Base-by-base conservation (phyloP, 1,140 invertebrate genomes). In the Meloidogyne floridensis region DNA sequence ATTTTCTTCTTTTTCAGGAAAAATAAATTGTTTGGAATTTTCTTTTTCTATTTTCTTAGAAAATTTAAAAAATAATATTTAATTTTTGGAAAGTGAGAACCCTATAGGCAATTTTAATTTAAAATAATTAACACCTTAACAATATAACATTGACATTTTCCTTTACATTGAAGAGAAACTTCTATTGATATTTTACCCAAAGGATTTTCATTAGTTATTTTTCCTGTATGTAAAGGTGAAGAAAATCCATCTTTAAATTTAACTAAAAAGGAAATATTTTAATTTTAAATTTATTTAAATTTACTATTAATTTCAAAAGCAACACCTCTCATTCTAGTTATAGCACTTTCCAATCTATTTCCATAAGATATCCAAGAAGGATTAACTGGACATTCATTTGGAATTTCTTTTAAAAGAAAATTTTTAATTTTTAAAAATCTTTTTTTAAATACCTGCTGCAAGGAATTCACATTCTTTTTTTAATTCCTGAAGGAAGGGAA, bases 401-500 rank as follows among this genome's bases (percentile, higher is more conserved):
- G 9, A 10, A 79, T 71, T 20, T 84, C 81, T 15, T 88, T 86
- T 88, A 75, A 7, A 80, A 75, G 56, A 69, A 43, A 72, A 75
- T 72, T 69, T 83, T 20, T 3, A 18, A 3, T 20, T 72, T 73
- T 15, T 6, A 71, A 20, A 20, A 20, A 20, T 20, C 20, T 20
- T 70, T 53, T 59, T 51, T 53, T 69, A 53, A 71, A n/a, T 7
- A 86, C 87, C 87, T 69, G 85, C 85, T 78, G 82, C 76, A 15
- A 87, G 72, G 69, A 86, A 86, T 18, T 91, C 90, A 84, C 93
- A 93, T 7, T 79, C 77, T 11, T 71, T 65, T 76, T 89, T 89
- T 5, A 91, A 87, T 87, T 72, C 91, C 91, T 18, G 87, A 84
- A 2, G 93, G 93, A 86, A 93, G 85, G n/a, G 87, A 85, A 70